Conservation (phyloP, 2,888 invertebrate genomes). For the Corythucha ciliata region DNA sequence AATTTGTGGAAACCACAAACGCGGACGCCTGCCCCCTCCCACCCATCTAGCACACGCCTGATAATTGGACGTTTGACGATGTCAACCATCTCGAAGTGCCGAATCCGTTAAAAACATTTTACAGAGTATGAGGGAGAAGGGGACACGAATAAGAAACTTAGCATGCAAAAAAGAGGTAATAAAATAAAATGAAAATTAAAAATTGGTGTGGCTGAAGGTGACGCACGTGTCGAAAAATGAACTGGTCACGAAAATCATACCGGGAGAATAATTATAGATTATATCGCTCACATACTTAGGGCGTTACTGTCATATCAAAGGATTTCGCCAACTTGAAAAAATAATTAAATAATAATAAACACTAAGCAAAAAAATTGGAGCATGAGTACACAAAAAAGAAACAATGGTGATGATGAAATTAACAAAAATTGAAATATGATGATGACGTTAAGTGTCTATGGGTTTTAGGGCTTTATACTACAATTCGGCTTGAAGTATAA, state of each 20-base stretch:
- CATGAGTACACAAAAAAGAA: not conserved
- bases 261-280: conserved; percentile 6
- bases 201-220: not conserved
- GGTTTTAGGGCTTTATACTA: no score
- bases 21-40: no score
- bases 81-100: no score
- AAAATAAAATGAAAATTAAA: conserved; percentile 9
- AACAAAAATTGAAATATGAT: no score
- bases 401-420: conserved; percentile 10
- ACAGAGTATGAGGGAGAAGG: no score
- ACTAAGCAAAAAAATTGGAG: conserved; percentile 2
- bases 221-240: not conserved
- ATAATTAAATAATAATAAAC: not conserved
- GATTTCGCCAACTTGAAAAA: conserved; percentile 19
- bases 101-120: no score
- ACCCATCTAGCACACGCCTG: no score
- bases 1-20: no score
- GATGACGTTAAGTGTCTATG: no score
- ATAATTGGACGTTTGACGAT: no score
- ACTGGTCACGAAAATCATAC: not conserved
- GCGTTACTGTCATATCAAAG: conserved; percentile 7
- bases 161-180: not conserved
- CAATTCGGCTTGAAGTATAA: no score
- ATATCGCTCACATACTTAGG: conserved; percentile 1
- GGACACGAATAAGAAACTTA: not conserved